Conservation (phyloP, 2,888 invertebrate species). For the Acleris cristana region DNA sequence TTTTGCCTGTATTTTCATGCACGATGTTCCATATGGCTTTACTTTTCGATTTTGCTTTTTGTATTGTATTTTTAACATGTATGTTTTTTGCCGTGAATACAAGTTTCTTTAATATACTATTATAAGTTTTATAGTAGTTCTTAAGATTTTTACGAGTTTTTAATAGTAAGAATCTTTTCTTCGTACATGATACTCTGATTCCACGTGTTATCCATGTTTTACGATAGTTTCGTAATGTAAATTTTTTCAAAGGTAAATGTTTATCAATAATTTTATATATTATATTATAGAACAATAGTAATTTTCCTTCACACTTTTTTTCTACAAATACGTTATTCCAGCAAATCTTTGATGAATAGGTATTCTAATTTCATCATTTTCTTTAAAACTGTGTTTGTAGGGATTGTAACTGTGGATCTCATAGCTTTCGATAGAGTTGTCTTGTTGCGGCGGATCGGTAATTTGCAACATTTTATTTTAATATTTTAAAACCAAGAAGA, state of each 20-base stretch:
- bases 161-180: not conserved
- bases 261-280: not conserved
- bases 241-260: not conserved
- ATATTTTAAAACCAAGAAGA: too few species aligned
- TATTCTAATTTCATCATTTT: too few species aligned
- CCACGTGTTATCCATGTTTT: conserved; percentile 21
- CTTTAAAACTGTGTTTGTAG: too few species aligned
- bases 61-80: too few species aligned
- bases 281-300: not conserved
- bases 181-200: conserved; percentile 13
- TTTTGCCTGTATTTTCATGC: conserved; percentile 16
- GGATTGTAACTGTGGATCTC: too few species aligned
- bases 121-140: conserved; percentile 15
- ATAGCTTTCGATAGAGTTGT: too few species aligned
- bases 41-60: too few species aligned
- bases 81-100: conserved; percentile 13
- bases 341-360: not conserved
- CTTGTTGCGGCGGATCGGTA: too few species aligned
- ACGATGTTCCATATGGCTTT: conserved; percentile 21
- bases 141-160: not conserved
- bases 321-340: not conserved
- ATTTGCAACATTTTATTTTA: too few species aligned
- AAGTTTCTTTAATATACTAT: conserved; percentile 2
- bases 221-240: not conserved
- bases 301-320: not conserved